A percentile compares a stretch with the other conserved stretches of the same genome.
phyloP scores from a whole-genome alignment of 2,113 vertebrate genomes.

The Tyto alba region DNA sequence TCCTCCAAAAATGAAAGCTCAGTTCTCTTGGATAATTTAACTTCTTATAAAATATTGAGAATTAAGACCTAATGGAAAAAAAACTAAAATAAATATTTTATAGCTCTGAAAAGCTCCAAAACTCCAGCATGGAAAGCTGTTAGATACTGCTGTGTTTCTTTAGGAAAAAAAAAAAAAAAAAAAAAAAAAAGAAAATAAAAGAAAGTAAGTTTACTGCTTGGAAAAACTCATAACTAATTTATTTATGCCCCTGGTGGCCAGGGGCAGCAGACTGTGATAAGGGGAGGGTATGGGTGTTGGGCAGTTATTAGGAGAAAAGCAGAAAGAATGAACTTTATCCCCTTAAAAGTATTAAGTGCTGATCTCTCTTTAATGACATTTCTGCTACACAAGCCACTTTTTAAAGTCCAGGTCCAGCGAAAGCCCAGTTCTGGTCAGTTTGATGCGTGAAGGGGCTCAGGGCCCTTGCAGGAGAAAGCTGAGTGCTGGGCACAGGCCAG shows the following conservation, averaged over 20 bases:
- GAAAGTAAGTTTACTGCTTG: conserved; percentile 1
- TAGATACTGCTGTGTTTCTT: background rate
- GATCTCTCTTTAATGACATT: background rate
- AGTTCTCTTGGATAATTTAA: conserved; percentile 47
- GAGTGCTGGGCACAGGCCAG: background rate
- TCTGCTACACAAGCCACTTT: background rate
- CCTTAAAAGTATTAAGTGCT: background rate
- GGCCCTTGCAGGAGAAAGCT: background rate
- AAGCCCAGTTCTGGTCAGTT: background rate
- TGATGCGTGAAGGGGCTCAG: background rate
- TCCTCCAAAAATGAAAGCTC: background rate
- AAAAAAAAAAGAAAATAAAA: background rate
- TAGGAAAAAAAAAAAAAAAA: no score
- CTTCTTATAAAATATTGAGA: conserved; percentile 58
- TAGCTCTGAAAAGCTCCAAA: conserved; percentile 12
- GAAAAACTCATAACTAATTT: conserved; percentile 23
- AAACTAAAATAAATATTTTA: conserved; percentile 51
- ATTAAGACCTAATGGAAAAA: conserved; percentile 33
- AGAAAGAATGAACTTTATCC: background rate
- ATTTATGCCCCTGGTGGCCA: background rate
- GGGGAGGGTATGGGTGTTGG: background rate
- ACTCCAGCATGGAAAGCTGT: background rate
- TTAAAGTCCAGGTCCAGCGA: background rate
- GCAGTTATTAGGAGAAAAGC: background rate
- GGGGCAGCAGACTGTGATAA: background rate